Percentiles rank a stretch among this genome's conserved stretches.
Conservation (phyloP, 2,113 vertebrate species). For the Panurus biarmicus region DNA sequence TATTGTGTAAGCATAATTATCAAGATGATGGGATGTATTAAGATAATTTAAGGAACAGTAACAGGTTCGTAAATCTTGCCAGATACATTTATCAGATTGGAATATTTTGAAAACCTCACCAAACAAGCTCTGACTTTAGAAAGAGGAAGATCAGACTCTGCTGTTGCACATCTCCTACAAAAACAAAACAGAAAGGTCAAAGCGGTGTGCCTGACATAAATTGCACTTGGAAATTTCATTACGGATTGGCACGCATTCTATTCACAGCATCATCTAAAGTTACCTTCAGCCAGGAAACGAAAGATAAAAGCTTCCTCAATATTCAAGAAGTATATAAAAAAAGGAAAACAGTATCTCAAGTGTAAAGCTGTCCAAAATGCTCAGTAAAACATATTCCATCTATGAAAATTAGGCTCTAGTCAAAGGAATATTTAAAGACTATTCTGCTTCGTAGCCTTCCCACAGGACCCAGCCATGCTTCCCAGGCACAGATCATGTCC, state of each 20-base stretch:
- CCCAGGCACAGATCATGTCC: background rate
- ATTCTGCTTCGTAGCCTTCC: background rate
- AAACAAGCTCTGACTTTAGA: slow-evolving; percentile 50
- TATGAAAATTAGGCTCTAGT: slow-evolving; percentile 1
- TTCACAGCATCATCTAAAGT: background rate
- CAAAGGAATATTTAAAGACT: background rate
- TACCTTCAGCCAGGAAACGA: slow-evolving; percentile 19
- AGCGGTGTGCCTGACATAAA: slow-evolving; percentile 15
- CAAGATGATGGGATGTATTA: slow-evolving; percentile 34
- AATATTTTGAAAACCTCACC: slow-evolving; percentile 52
- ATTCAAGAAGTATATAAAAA: background rate
- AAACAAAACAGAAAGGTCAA: slow-evolving; percentile 54
- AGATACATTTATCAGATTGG: slow-evolving; percentile 51
- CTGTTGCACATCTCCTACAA: background rate
- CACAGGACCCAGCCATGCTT: background rate
- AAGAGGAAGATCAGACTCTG: slow-evolving; percentile 20
- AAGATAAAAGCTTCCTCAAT: slow-evolving; percentile 5
- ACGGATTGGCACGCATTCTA: background rate
- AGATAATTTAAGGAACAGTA: slow-evolving; percentile 52
- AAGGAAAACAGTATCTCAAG: background rate
- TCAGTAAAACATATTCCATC: background rate
- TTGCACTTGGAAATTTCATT: slow-evolving; percentile 44
- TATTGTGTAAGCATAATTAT: slow-evolving; percentile 46
- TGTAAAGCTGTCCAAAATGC: background rate
- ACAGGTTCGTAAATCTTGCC: slow-evolving; percentile 42